Evolutionary conservation across 2,888 invertebrate genomes (phyloP).

Genomic region (Dynastes grantii): DNA sequence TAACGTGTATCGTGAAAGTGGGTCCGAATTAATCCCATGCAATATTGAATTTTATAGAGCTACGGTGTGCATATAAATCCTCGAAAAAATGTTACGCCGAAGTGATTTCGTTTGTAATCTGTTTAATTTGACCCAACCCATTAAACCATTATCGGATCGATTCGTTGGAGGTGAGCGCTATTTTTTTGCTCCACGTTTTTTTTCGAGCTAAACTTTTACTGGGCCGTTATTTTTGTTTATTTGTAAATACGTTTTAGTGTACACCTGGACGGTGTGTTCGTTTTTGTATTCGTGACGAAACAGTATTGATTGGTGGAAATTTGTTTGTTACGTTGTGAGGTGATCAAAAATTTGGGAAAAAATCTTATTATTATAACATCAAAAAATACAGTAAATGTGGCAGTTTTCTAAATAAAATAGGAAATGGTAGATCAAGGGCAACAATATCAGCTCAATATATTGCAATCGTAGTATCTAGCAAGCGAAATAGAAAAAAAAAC

Average conservation of each 20-base stretch:
- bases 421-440: too few relatives aligned
- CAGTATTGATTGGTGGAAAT: too few relatives aligned
- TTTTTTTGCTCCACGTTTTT: not conserved
- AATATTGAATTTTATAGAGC: not conserved
- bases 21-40: not conserved
- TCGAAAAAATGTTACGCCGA: not conserved
- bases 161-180: not conserved
- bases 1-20: not conserved
- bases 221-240: not conserved
- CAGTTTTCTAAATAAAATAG: too few relatives aligned
- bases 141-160: constrained; percentile 2
- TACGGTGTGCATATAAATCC: not conserved
- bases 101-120: constrained; percentile 21
- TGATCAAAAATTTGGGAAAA: too few relatives aligned
- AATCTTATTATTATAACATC: too few relatives aligned
- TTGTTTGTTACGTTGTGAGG: too few relatives aligned
- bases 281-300: too few relatives aligned
- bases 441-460: too few relatives aligned
- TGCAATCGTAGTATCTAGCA: too few relatives aligned
- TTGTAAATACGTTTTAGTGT: not conserved
- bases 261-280: too few relatives aligned
- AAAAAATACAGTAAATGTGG: too few relatives aligned
- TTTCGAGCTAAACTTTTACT: not conserved
- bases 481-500: too few relatives aligned
- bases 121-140: constrained; percentile 20